Conservation (phyloP, 2,797 vertebrate genomes). For the Hoplostethus mediterraneus region DNA sequence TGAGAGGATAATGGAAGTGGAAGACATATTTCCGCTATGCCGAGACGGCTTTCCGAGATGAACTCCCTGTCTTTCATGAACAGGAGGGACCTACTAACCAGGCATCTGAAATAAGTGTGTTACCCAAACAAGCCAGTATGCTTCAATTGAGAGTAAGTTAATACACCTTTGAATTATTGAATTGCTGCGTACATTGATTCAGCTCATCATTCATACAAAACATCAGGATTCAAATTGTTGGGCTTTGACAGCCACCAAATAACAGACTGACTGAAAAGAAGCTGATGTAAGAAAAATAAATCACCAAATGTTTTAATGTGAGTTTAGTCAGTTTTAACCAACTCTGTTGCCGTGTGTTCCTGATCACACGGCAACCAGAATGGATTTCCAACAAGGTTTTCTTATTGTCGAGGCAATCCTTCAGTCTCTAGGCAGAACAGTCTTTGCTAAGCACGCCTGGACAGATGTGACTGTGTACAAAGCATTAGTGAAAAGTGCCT, state of each 20-base stretch:
- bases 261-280: background rate
- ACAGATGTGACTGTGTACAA: conserved; percentile 64
- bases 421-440: conserved; percentile 6
- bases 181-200: background rate
- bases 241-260: background rate
- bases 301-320: background rate
- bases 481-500: conserved; percentile 72
- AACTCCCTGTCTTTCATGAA: conserved; percentile 46
- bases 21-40: conserved; percentile 23
- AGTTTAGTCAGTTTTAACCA: background rate
- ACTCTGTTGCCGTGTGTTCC: background rate
- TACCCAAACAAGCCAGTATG: conserved; percentile 5
- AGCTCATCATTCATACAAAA: background rate
- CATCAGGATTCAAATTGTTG: background rate
- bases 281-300: background rate
- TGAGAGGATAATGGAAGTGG: conserved; percentile 31
- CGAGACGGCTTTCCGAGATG: conserved; percentile 24
- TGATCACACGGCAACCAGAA: background rate
- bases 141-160: conserved; percentile 9
- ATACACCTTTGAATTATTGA: background rate
- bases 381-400: conserved; percentile 13
- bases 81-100: conserved; percentile 37
- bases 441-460: conserved; percentile 46
- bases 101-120: conserved; percentile 42
- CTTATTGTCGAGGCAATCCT: conserved; percentile 18